Base-by-base conservation (phyloP, 2,797 vertebrate species). In the Enteromius fasciolatus region DNA sequence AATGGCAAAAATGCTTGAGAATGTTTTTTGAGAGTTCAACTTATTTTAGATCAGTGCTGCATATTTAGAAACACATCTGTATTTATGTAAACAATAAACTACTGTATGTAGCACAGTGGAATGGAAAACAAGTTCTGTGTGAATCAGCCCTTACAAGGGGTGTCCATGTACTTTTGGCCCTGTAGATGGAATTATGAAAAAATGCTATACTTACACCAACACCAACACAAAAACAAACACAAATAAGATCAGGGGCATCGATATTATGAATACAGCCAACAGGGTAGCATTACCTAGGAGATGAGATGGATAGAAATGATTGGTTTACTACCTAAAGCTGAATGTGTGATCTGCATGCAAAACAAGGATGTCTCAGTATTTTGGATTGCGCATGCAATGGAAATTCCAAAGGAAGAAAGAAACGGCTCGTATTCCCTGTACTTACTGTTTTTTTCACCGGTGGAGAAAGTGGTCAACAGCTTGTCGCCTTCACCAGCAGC, bases 401-500 rank as follows among this genome's bases (percentile, higher is more conserved):
- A 41, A 41, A 75, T 23, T 1, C 4, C 52, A 17, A 75, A 18
- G 3, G n/a, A 75, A 39, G 4, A 11, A 39, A 64, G 17, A 23
- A 48, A 39, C 1, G 8, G 23, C 39, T 63, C 1, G 3, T 14
- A 9, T 63, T 25, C 44, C 11, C 25, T 4, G 0, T 44, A 48
- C 39, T 75, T 84, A 90, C 87, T 70, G 23, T 12, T 1, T 36
- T 46, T 36, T 3, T 46, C 17, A 11, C 4, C 0, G 28, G 72
- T 84, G 57, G 64, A 88, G 84, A 95, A 92, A 2, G 0, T 74
- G 23, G 1, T 7, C 6, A 66, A 87, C 75, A 39, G 17, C 7
- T 78, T 90, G 20, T 17, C 54, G 87, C 94, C 93, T 36, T 76
- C 57, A 6, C 93, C 94, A 3, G 89, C 91, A 4, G 2, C 15